phyloP scores from a whole-genome alignment of 2,797 vertebrate species.

The Enteromius paludinosus region DNA sequence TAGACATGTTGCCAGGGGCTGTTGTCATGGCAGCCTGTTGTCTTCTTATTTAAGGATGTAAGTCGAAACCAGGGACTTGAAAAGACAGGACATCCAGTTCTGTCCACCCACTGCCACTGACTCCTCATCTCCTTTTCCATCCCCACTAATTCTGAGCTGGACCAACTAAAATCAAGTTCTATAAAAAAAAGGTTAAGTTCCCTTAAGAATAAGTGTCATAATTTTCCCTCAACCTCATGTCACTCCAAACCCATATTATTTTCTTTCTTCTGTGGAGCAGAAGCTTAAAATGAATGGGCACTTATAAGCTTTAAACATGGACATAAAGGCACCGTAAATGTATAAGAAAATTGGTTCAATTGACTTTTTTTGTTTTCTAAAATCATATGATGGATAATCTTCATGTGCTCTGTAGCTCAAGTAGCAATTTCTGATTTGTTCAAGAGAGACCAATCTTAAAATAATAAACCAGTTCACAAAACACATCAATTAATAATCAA shows the following conservation, averaged over 20 bases:
- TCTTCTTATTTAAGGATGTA: constrained; percentile 44
- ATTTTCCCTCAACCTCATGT: neutral
- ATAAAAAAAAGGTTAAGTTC: constrained; percentile 1
- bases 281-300: neutral
- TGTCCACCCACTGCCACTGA: neutral
- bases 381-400: neutral
- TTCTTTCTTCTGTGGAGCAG: neutral
- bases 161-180: neutral
- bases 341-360: neutral
- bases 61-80: constrained; percentile 25
- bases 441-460: neutral
- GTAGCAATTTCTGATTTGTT: neutral
- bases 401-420: neutral
- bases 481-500: neutral
- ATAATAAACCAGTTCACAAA: neutral
- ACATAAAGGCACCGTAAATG: neutral
- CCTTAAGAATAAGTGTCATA: neutral
- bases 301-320: neutral
- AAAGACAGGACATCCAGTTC: constrained; percentile 31
- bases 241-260: neutral
- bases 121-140: neutral
- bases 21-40: constrained; percentile 57
- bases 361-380: neutral
- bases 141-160: neutral
- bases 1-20: constrained; percentile 30